Conservation (phyloP, 2,113 vertebrate species). For the Lampris megalopsis region DNA sequence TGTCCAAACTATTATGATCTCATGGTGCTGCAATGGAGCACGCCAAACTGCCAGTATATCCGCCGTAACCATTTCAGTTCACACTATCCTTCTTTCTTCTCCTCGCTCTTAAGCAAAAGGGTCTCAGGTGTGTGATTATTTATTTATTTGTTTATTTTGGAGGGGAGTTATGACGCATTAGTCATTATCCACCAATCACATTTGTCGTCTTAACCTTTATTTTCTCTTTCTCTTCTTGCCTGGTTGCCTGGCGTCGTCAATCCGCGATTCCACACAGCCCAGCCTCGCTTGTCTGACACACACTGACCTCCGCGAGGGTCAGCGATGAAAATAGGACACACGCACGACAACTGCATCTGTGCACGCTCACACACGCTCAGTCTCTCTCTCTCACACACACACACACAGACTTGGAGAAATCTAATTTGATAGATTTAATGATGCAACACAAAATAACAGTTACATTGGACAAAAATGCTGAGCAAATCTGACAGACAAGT, state of each 20-base stretch:
- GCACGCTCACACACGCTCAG: not conserved
- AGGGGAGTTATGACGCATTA: not conserved
- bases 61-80: not conserved
- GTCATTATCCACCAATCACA: no score
- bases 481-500: not conserved
- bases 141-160: not conserved
- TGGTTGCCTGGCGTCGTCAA: conserved; percentile 36
- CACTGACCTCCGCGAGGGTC: not conserved
- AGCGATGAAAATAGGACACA: not conserved
- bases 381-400: not conserved
- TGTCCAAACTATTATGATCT: not conserved
- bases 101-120: not conserved
- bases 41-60: not conserved
- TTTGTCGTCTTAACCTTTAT: no score
- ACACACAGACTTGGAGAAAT: not conserved
- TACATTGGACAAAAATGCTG: not conserved
- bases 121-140: not conserved
- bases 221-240: not conserved
- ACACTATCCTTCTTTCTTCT: not conserved
- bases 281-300: conserved; percentile 30
- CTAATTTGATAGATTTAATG: not conserved
- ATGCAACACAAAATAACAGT: not conserved
- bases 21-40: not conserved
- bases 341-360: not conserved
- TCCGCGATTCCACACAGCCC: not conserved